phyloP scores from a whole-genome alignment of 2,888 invertebrate genomes.

The Tachystola acroxantha region DNA sequence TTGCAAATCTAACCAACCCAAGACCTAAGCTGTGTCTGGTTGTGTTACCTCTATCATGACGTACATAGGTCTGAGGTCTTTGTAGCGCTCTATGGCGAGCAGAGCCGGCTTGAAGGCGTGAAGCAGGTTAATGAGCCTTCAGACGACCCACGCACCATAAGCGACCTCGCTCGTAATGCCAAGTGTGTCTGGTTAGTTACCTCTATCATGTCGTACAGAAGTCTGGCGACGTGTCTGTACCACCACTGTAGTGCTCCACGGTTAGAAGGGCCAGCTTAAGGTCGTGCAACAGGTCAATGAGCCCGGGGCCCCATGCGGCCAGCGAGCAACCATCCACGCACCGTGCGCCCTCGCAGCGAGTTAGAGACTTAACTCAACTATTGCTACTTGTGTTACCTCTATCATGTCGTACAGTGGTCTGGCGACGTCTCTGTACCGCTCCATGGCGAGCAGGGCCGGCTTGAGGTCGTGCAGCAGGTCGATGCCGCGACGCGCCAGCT shows the following conservation, averaged over 20 bases:
- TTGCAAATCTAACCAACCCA: too few species aligned
- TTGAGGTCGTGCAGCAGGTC: slow-evolving; percentile 69
- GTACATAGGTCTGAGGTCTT: slow-evolving; percentile 55
- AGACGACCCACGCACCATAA: slow-evolving; percentile 69
- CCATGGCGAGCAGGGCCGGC: slow-evolving; percentile 65
- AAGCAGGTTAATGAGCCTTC: slow-evolving; percentile 60
- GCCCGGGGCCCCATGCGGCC: slow-evolving; percentile 58
- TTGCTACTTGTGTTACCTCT: too few species aligned
- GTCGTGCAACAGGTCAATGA: too few species aligned
- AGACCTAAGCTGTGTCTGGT: too few species aligned
- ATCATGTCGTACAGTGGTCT: slow-evolving; percentile 63
- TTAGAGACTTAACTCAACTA: too few species aligned
- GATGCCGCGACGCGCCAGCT: slow-evolving; percentile 61
- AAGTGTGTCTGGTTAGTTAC: too few species aligned
- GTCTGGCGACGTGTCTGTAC: too few species aligned
- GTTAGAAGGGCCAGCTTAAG: too few species aligned
- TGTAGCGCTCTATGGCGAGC: slow-evolving; percentile 61
- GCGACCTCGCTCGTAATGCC: slow-evolving; percentile 60
- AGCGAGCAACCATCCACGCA: slow-evolving; percentile 16
- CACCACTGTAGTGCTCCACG: too few species aligned
- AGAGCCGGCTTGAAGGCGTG: slow-evolving; percentile 69
- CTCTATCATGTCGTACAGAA: too few species aligned
- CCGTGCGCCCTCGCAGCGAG: too few species aligned
- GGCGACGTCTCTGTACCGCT: slow-evolving; percentile 58
- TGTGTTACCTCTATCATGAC: slow-evolving; percentile 70